These are phyloP conservation scores for Nasonia oneida DNA, from an alignment of 2,888 invertebrate genomes.

Conservation along the genomic window DNA sequence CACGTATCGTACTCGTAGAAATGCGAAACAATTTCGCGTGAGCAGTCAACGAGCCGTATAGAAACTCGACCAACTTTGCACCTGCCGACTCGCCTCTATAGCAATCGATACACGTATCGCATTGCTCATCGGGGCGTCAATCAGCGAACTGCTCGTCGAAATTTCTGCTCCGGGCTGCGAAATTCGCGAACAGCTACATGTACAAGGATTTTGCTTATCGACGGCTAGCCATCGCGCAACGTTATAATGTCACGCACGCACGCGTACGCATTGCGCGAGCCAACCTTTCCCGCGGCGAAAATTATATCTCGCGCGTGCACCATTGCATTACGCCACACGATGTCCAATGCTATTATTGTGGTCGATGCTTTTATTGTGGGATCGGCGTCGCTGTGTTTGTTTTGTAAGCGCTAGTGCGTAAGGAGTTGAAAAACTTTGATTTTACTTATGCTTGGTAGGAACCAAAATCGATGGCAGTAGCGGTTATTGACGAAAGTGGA, in stretches of 20 bases:
- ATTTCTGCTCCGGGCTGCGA: neutral
- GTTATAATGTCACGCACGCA: slow-evolving; percentile 39
- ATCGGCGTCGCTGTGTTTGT: neutral
- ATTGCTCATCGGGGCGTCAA: slow-evolving; percentile 3
- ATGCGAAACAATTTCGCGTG: neutral
- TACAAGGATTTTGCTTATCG: slow-evolving; percentile 18
- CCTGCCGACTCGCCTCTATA: neutral
- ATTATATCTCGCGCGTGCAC: neutral
- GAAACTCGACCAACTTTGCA: neutral
- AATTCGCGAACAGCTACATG: neutral
- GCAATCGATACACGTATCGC: neutral
- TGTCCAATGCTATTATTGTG: neutral
- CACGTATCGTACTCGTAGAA: neutral
- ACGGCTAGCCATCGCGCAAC: neutral
- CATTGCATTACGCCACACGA: neutral
- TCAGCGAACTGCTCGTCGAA: neutral
- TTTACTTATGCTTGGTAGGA: too few species aligned
- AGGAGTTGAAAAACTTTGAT: too few species aligned
- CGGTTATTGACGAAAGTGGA: too few species aligned
- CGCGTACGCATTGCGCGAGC: slow-evolving; percentile 11
- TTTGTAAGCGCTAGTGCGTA: neutral
- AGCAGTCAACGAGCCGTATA: neutral
- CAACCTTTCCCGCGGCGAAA: neutral
- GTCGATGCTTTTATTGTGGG: neutral
- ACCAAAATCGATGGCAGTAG: too few species aligned